These are phyloP conservation scores for Dasypolia templi DNA, from an alignment of 2,888 invertebrate genomes.

Conservation along the genomic window DNA sequence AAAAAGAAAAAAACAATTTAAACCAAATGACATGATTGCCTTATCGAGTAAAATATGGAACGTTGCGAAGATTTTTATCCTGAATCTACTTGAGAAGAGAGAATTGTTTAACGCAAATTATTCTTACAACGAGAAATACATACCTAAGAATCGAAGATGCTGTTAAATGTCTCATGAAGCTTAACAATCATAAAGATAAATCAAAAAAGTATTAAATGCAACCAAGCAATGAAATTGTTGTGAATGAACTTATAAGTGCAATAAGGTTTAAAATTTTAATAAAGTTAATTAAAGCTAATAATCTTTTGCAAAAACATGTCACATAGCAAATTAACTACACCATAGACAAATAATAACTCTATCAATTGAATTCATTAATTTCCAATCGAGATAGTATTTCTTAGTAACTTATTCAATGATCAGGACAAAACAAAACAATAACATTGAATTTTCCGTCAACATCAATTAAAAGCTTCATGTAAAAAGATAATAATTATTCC, in stretches of 20 bases:
- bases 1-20: too few relatives aligned
- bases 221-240: not conserved
- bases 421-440: slow-evolving; percentile 56
- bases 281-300: slow-evolving; percentile 22
- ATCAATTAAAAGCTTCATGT: slow-evolving; percentile 66
- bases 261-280: too few relatives aligned
- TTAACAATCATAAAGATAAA: slow-evolving; percentile 23
- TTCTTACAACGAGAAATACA: not conserved
- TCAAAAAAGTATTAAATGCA: not conserved
- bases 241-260: slow-evolving; percentile 24
- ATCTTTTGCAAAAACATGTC: slow-evolving; percentile 16
- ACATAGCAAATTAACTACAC: slow-evolving; percentile 18
- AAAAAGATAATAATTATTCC: slow-evolving; percentile 67
- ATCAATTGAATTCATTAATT: slow-evolving; percentile 18
- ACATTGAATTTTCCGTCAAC: slow-evolving; percentile 66
- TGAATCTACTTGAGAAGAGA: not conserved
- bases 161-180: slow-evolving; percentile 2
- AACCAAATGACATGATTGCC: too few relatives aligned
- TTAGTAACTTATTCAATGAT: slow-evolving; percentile 45
- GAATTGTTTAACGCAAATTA: not conserved
- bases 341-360: slow-evolving; percentile 33
- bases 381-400: slow-evolving; percentile 11
- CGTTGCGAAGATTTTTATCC: not conserved
- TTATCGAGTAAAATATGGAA: slow-evolving; percentile 28
- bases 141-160: not conserved